These are phyloP conservation scores for Drosophila aff. DNA, from an alignment of 1,140 invertebrate genomes.

Conservation along the genomic window DNA sequence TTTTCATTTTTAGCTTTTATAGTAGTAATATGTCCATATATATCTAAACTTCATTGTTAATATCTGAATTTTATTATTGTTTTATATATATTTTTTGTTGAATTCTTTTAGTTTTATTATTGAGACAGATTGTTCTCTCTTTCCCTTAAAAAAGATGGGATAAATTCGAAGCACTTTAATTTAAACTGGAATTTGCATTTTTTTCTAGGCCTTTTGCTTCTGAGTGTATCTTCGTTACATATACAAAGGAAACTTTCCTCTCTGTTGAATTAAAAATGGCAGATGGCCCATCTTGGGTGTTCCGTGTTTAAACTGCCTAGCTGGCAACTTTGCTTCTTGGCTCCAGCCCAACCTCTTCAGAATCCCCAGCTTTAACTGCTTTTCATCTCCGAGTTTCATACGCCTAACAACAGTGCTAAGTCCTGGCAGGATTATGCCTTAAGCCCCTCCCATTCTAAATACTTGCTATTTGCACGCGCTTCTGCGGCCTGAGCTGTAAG, in stretches of 20 bases:
- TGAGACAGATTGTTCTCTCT: too few species aligned
- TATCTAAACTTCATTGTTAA: too few species aligned
- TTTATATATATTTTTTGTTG: too few species aligned
- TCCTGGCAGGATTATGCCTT: constrained; percentile 53
- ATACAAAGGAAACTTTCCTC: constrained; percentile 5
- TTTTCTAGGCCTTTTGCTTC: too few species aligned
- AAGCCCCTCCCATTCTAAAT: constrained; percentile 40
- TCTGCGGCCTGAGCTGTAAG: constrained; percentile 56
- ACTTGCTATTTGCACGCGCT: constrained; percentile 60
- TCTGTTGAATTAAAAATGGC: constrained; percentile 64
- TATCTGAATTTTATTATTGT: too few species aligned
- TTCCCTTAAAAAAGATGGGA: too few species aligned
- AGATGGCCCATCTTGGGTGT: constrained; percentile 42
- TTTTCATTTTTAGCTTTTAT: too few species aligned
- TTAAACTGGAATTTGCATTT: constrained; percentile 21
- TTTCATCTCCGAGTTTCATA: constrained; percentile 41
- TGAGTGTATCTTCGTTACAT: background rate
- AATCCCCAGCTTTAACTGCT: constrained; percentile 5
- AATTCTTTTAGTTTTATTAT: too few species aligned
- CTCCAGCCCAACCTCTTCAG: constrained; percentile 9
- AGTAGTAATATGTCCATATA: too few species aligned
- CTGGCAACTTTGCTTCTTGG: constrained; percentile 36
- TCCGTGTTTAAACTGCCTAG: constrained; percentile 44
- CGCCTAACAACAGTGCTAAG: constrained; percentile 69
- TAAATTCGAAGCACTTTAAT: constrained; percentile 28